phyloP scores from a whole-genome alignment of 2,888 invertebrate genomes.

The Nemotelus pantherinus region DNA sequence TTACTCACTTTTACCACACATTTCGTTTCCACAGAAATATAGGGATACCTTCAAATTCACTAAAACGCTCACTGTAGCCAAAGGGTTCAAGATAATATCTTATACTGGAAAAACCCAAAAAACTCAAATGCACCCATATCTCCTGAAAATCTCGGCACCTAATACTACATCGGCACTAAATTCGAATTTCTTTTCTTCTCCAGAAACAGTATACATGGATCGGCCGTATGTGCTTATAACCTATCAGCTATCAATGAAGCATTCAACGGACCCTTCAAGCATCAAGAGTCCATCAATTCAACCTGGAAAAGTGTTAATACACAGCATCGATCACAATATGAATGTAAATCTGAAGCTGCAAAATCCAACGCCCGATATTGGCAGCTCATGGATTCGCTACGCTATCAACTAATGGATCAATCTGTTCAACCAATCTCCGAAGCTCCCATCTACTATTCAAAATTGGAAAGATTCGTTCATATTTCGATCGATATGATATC shows the following conservation, averaged over 20 bases:
- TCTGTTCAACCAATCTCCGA: constrained; percentile 80
- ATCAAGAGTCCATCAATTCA: constrained; percentile 78
- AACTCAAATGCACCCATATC: too few species aligned
- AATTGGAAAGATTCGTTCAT: constrained; percentile 78
- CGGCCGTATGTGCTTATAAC: constrained; percentile 91
- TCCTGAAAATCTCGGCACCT: too few species aligned
- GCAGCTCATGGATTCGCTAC: constrained; percentile 72
- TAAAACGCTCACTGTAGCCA: too few species aligned
- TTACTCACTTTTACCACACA: too few species aligned
- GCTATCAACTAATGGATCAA: constrained; percentile 88
- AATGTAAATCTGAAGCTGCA: constrained; percentile 67
- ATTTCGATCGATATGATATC: constrained; percentile 84
- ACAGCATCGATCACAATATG: constrained; percentile 70
- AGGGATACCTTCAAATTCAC: too few species aligned
- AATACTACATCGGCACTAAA: too few species aligned
- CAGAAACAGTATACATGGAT: constrained; percentile 88
- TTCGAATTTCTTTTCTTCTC: neutral
- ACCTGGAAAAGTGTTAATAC: constrained; percentile 79
- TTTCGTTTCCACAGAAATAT: too few species aligned
- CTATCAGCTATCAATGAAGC: constrained; percentile 81
- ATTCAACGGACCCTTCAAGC: constrained; percentile 87
- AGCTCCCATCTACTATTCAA: constrained; percentile 75
- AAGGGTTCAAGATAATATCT: too few species aligned
- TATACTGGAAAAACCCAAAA: too few species aligned
- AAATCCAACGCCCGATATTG: constrained; percentile 58